Percentiles rank a stretch among this genome's conserved stretches.
These are phyloP conservation scores for Takifugu bimaculatus DNA, from an alignment of 2,113 vertebrate genomes.

Conservation along the genomic window DNA sequence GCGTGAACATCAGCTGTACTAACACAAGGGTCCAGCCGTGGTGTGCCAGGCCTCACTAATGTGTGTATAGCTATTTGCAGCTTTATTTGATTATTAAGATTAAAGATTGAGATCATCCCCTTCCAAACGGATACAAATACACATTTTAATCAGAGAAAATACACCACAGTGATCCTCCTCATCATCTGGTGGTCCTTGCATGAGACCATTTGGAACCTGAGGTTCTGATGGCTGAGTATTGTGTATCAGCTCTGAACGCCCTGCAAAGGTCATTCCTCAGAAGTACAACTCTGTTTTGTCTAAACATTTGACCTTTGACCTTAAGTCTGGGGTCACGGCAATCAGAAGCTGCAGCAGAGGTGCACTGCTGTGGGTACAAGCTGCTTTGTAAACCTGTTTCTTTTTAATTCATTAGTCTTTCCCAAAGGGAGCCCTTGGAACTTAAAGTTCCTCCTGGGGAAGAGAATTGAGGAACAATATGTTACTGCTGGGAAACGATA, in stretches of 20 bases:
- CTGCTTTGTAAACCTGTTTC: conserved; percentile 31
- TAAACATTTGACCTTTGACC: conserved; percentile 31
- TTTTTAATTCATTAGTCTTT: conserved; percentile 29
- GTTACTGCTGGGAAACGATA: background rate
- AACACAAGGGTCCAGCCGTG: too few relatives aligned
- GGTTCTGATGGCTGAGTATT: conserved; percentile 8
- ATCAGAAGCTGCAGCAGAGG: conserved; percentile 22
- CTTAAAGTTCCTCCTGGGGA: background rate
- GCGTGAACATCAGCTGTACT: too few relatives aligned
- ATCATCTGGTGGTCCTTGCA: background rate
- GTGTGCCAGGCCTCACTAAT: too few relatives aligned
- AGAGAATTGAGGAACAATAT: background rate
- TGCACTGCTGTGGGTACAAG: conserved; percentile 12
- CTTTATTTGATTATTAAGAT: too few relatives aligned
- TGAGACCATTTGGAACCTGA: background rate
- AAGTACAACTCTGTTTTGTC: conserved; percentile 41
- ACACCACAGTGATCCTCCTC: background rate
- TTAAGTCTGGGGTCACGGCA: conserved; percentile 15
- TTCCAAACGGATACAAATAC: background rate
- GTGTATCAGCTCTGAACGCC: conserved; percentile 29
- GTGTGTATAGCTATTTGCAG: too few relatives aligned
- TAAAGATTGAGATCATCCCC: too few relatives aligned
- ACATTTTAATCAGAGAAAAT: background rate
- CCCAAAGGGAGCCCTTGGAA: conserved; percentile 5
- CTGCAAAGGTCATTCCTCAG: conserved; percentile 16